Base-by-base conservation (phyloP, 2,113 vertebrate genomes). In the Oncorhynchus masou region DNA sequence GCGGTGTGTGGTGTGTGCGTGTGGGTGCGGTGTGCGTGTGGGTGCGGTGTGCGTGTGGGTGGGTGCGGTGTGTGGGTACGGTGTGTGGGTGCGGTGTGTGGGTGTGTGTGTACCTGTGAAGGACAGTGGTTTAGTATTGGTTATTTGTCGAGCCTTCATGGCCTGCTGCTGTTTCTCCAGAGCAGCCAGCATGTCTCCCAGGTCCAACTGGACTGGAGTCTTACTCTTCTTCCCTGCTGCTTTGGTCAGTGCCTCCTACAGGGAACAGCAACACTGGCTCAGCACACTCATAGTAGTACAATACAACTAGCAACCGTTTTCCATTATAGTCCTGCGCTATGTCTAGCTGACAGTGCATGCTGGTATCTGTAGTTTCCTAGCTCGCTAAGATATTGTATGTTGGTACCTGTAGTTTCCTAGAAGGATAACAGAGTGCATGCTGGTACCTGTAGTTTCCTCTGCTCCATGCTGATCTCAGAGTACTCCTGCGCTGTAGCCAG, bases 381-480 rank as follows among this genome's bases (percentile, higher is more conserved):
- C 13, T 66, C 12, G n/a, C 7, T 29, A 27, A 22, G 64, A 25
- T 2, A 54, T 1, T 19, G 12, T 1, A 54, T 16, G 51, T 4
- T 54, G 12, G 51, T 54, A 54, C 1, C 51, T 19, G 51, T 3
- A 29, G 25, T 24, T 66, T 66, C n/a, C 62, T 64, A 64, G 11
- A 13, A 13, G 25, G 62, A 5, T 27, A 24, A 29, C 16, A 51
- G 16, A 48, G 3, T 19, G 48, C 51, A 73, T 51, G 24, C 73
- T 57, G 8, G 20, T 87, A 99, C 97, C 89, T 99, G 97, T 31
- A 99, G 86, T 73, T 99, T 99, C 86, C 95, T 97, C 91, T 99
- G 97, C 82, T 99, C 98, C 98, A 98, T 97, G 89, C 97, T 99
- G 88, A 99, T 99, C 91, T 99, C 98, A 0, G 96, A 98, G 89